Conservation (phyloP, 2,113 vertebrate genomes). For the Podarcis muralis region DNA sequence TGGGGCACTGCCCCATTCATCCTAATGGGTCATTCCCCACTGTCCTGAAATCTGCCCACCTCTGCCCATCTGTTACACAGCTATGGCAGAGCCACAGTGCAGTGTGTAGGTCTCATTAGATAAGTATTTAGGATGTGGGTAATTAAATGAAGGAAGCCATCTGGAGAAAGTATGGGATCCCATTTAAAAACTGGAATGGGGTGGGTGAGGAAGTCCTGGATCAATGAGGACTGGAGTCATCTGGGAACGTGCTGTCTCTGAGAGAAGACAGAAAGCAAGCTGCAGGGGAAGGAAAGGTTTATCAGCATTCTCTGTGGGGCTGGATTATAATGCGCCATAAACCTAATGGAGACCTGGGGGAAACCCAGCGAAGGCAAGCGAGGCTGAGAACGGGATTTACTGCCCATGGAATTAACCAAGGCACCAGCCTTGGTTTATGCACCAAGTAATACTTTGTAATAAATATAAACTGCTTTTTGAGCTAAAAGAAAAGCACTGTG, state of each 20-base stretch:
- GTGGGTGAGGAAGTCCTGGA: neutral
- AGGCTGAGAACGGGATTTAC: neutral
- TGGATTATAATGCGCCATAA: neutral
- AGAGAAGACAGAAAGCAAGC: neutral
- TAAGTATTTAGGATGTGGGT: neutral
- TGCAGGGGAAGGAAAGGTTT: neutral
- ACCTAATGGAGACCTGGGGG: neutral
- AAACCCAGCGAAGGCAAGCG: neutral
- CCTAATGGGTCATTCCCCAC: no score
- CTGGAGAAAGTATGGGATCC: neutral
- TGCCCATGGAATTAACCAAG: neutral
- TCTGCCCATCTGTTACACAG: no score
- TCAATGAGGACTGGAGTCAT: neutral
- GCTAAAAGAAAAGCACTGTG: neutral
- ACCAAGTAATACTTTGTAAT: neutral
- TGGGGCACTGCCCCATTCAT: no score
- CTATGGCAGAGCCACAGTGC: neutral
- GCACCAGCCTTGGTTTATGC: neutral
- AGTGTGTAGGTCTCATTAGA: neutral
- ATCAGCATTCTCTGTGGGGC: neutral
- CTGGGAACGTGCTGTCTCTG: neutral
- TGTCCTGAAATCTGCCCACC: no score
- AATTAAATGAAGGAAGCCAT: neutral
- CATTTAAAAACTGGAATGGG: neutral
- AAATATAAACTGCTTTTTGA: neutral